Conservation (phyloP, 2,888 invertebrate species). For the Rhamphomyia laevipes region DNA sequence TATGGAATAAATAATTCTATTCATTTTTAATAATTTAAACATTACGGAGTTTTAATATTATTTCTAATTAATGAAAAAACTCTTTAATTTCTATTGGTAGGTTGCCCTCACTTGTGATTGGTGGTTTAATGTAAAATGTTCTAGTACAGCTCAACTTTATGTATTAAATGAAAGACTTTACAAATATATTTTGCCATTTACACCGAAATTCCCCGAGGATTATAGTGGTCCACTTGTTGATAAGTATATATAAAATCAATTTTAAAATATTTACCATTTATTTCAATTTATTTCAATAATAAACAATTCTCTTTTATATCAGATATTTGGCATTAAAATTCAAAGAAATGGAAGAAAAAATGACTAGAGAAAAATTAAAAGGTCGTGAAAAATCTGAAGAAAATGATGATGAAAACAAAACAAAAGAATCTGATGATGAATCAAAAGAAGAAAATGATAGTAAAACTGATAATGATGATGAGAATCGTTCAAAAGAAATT, state of each 20-base stretch:
- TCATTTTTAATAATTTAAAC: too few species aligned
- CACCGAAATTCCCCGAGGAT: conserved; percentile 82
- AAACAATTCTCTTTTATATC: conserved; percentile 19
- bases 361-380: conserved; percentile 56
- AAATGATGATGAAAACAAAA: conserved; percentile 27
- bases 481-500: not conserved
- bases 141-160: conserved; percentile 71
- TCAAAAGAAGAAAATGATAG: conserved; percentile 14
- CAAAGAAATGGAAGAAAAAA: conserved; percentile 75
- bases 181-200: conserved; percentile 74
- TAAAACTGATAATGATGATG: not conserved
- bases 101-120: conserved; percentile 81
- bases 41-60: too few species aligned
- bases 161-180: conserved; percentile 80
- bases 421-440: conserved; percentile 12
- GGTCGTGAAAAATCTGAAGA: conserved; percentile 28
- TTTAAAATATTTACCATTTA: not conserved
- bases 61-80: too few species aligned
- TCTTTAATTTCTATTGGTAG: conserved; percentile 16
- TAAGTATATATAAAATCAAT: conserved; percentile 43
- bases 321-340: conserved; percentile 74
- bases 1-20: too few species aligned
- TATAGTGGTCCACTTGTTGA: conserved; percentile 81
- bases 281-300: not conserved
- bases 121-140: conserved; percentile 87